phyloP scores from a whole-genome alignment of 2,797 vertebrate species.

The Rhyacichthys aspro region DNA sequence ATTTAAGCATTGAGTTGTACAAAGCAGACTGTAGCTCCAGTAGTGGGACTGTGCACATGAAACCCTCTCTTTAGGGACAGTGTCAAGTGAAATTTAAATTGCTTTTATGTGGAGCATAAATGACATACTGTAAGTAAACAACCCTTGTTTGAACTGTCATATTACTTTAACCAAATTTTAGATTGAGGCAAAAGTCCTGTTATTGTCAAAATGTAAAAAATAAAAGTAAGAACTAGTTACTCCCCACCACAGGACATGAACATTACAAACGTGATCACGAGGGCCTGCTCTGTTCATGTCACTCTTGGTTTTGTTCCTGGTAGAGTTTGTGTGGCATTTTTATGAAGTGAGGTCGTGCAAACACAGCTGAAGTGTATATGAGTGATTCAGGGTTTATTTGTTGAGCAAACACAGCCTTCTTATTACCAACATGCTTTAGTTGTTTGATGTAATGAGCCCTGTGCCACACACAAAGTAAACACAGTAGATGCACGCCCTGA shows the following conservation, averaged over 20 bases:
- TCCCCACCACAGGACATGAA: too few species aligned
- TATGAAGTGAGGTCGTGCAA: slow-evolving; percentile 41
- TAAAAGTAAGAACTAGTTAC: too few species aligned
- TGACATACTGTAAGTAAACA: too few species aligned
- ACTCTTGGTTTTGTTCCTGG: slow-evolving; percentile 30
- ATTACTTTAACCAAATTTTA: too few species aligned
- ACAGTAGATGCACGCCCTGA: slow-evolving; percentile 16
- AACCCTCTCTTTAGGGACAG: neutral
- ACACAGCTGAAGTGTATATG: slow-evolving; percentile 16
- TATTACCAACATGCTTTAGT: slow-evolving; percentile 24
- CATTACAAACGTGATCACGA: too few species aligned
- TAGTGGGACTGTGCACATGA: slow-evolving; percentile 12
- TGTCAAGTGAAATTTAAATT: slow-evolving; percentile 28
- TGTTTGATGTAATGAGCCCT: slow-evolving; percentile 27
- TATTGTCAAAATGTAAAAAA: too few species aligned
- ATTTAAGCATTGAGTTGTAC: slow-evolving; percentile 11
- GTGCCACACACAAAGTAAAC: slow-evolving; percentile 33
- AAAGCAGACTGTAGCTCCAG: neutral
- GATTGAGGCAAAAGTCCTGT: too few species aligned
- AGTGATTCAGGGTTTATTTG: slow-evolving; percentile 42
- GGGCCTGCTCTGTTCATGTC: slow-evolving; percentile 28
- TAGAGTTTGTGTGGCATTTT: slow-evolving; percentile 18
- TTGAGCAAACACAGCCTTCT: slow-evolving; percentile 41
- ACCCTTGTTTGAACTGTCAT: too few species aligned
- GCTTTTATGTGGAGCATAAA: neutral